Conservation (phyloP, 2,113 vertebrate species). For the Sialia sialis region DNA sequence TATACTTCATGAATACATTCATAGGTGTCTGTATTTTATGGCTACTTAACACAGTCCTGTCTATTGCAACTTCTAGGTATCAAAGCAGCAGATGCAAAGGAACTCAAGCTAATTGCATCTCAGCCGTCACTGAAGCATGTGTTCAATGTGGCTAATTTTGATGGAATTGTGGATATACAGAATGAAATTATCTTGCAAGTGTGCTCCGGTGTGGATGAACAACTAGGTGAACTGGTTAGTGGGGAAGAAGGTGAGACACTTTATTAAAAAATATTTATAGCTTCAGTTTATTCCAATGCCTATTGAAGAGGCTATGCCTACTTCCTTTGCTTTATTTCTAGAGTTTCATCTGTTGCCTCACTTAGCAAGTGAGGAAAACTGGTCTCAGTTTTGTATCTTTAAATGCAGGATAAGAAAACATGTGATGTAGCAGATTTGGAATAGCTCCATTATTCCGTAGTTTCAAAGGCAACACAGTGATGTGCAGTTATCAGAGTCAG, state of each 20-base stretch:
- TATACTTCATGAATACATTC: background rate
- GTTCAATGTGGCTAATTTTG: slow-evolving; percentile 82
- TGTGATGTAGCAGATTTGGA: background rate
- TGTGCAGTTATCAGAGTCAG: background rate
- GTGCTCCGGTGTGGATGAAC: slow-evolving; percentile 88
- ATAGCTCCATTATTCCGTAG: background rate
- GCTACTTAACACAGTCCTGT: background rate
- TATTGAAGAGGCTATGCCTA: background rate
- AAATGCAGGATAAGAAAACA: background rate
- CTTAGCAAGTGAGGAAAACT: background rate
- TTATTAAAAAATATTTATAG: background rate
- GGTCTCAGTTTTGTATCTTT: background rate
- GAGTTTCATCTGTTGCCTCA: background rate
- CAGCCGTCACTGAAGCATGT: slow-evolving; percentile 82
- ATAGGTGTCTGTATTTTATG: background rate
- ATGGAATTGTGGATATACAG: slow-evolving; percentile 83
- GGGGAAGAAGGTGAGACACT: slow-evolving; percentile 87
- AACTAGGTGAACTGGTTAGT: slow-evolving; percentile 82
- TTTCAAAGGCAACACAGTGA: background rate
- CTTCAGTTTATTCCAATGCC: background rate
- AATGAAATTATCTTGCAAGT: slow-evolving; percentile 84
- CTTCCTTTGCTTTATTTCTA: background rate
- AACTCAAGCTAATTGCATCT: slow-evolving; percentile 88
- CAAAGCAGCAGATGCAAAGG: slow-evolving; percentile 86
- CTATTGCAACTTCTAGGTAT: slow-evolving; percentile 76